Conservation (phyloP, 2,113 vertebrate genomes). For the Jacana jacana region DNA sequence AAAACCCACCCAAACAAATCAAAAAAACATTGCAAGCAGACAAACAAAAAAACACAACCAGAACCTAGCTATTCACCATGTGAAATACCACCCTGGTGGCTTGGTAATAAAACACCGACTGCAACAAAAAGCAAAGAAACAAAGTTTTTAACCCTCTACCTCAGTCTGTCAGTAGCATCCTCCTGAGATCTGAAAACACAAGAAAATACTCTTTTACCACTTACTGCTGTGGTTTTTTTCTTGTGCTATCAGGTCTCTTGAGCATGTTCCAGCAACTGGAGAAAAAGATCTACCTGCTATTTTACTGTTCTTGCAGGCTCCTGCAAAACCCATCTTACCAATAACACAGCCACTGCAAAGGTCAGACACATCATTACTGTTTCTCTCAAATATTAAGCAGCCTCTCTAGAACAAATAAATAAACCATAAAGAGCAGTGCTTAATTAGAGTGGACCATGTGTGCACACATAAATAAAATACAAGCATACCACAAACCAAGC, state of each 20-base stretch:
- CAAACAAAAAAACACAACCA: not conserved
- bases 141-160: not conserved
- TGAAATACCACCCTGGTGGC: not conserved
- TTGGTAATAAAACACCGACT: not conserved
- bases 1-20: too few species aligned
- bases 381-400: slow-evolving; percentile 3
- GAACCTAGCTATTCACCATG: not conserved
- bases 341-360: not conserved
- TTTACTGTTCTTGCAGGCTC: not conserved
- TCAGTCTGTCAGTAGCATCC: not conserved
- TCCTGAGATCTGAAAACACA: not conserved
- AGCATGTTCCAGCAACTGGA: not conserved
- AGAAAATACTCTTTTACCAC: not conserved
- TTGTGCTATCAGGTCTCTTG: slow-evolving; percentile 1
- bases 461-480: slow-evolving; percentile 40
- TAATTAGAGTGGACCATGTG: slow-evolving; percentile 26
- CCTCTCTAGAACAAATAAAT: slow-evolving; percentile 42
- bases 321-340: not conserved
- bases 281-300: slow-evolving; percentile 21
- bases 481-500: not conserved
- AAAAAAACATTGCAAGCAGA: not conserved
- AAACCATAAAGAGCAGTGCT: slow-evolving; percentile 25
- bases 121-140: not conserved
- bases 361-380: not conserved
- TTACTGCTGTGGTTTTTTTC: not conserved